Percentiles rank a stretch among this genome's conserved stretches.
Conservation (phyloP, 2,888 invertebrate species). For the Tipula confusa region DNA sequence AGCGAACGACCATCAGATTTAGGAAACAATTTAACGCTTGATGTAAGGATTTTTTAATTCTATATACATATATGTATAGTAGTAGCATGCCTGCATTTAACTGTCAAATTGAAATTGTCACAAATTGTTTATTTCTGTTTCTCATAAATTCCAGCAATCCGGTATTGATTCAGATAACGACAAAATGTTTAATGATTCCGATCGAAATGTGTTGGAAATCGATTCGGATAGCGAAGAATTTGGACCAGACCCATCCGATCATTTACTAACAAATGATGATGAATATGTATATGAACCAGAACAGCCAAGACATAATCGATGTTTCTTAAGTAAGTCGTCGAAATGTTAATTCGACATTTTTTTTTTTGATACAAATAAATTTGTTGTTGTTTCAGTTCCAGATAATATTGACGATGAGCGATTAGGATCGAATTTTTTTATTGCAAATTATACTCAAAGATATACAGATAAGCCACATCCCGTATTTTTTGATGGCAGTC, state of each 20-base stretch:
- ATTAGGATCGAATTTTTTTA: slow-evolving; percentile 79
- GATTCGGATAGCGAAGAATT: slow-evolving; percentile 67
- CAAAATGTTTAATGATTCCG: slow-evolving; percentile 40
- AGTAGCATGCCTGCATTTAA: neutral
- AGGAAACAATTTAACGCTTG: neutral
- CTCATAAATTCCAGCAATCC: slow-evolving; percentile 45
- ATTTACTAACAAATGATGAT: slow-evolving; percentile 59
- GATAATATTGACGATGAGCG: slow-evolving; percentile 81
- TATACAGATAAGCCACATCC: slow-evolving; percentile 73
- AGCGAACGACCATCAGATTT: neutral
- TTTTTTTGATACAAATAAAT: neutral
- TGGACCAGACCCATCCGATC: slow-evolving; percentile 74
- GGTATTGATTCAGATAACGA: slow-evolving; percentile 44
- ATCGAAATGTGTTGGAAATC: slow-evolving; percentile 40
- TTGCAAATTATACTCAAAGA: slow-evolving; percentile 70
- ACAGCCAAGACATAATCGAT: slow-evolving; percentile 41
- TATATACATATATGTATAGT: no score
- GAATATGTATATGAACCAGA: slow-evolving; percentile 64
- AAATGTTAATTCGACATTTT: neutral
- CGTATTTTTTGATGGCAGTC: slow-evolving; percentile 83
- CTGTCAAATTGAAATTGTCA: neutral
- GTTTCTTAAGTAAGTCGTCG: slow-evolving; percentile 3
- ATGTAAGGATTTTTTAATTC: no score
- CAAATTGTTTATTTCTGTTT: slow-evolving; percentile 8
- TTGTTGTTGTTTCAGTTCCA: slow-evolving; percentile 73